phyloP scores from a whole-genome alignment of 2,797 vertebrate species.

The Hypotaenidia philippensis region DNA sequence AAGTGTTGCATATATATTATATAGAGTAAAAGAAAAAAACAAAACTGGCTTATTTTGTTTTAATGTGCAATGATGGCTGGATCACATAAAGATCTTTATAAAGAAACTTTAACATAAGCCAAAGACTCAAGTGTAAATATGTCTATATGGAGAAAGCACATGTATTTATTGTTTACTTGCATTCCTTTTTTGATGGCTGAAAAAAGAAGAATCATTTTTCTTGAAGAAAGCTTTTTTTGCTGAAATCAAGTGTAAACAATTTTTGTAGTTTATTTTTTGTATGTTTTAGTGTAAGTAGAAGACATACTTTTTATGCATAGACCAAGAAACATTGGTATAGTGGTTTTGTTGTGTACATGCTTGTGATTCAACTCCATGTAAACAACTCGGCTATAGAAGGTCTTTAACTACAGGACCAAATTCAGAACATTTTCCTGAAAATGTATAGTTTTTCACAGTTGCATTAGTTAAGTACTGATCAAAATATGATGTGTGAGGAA shows the following conservation, averaged over 20 bases:
- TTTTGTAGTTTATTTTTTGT: conserved; percentile 91
- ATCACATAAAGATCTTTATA: conserved; percentile 87
- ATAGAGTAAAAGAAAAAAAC: conserved; percentile 79
- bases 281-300: conserved; percentile 90
- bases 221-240: conserved; percentile 86
- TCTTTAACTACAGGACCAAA: conserved; percentile 80
- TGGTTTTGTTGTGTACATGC: conserved; percentile 89
- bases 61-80: conserved; percentile 92
- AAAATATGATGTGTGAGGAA: conserved; percentile 36
- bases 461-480: conserved; percentile 66
- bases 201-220: conserved; percentile 89
- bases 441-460: conserved; percentile 78
- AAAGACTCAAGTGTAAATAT: conserved; percentile 99
- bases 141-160: conserved; percentile 99
- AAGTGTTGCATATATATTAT: conserved; percentile 83
- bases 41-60: conserved; percentile 84
- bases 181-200: conserved; percentile 93
- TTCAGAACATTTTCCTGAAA: conserved; percentile 78
- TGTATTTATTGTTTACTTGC: conserved; percentile 99
- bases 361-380: conserved; percentile 84
- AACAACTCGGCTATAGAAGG: conserved; percentile 76
- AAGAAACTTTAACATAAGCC: conserved; percentile 96
- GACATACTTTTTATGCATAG: conserved; percentile 84
- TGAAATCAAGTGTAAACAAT: conserved; percentile 88
- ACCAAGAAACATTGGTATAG: conserved; percentile 85